Evolutionary conservation across 2,797 vertebrate genomes (phyloP), one percentile per base, ranked within the genome.

Genomic region (Telmatherina bonti): DNA sequence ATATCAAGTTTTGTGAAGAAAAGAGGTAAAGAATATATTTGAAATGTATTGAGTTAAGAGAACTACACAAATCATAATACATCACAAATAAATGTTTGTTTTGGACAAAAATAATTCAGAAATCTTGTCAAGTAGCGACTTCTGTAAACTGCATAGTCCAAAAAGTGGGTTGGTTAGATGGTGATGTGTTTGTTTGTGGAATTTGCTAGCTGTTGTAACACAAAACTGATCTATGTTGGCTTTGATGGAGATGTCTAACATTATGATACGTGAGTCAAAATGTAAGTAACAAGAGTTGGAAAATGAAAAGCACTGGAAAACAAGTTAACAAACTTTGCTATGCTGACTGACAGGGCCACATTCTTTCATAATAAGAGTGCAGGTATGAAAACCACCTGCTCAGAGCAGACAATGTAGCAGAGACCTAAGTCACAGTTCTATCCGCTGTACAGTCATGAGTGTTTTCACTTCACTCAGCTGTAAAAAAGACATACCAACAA

Each of bases 351-450:
- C 63, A 78, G 58, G 85, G 68, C 78, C 83, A 80, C 81, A 81
- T 84, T 86, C 74, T 88, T 70, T 84, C 84, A 82, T 72, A 85
- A 74, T 69, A 70, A 78, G 49, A 78, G 74, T 61, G 85, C 84
- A 86, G 85, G 83, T 90, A 85, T 67, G 67, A 74, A 86, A 87
- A 82, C 87, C 75, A 90, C 86, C 88, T 91, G 91, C 83, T 92
- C 81, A 87, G 90, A 82, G 91, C 89, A 93, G 89, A 92, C 82
- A 89, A 95, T 95, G 95, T 95, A 95, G 94, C 94, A 94, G 89
- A 94, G 81, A 91, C 83, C 81, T 88, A 85, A 92, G 81, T 91
- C 81, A 86, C 78, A 85, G 70, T 85, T 81, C 67, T 82, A 79
- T 77, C 73, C 75, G 83, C 78, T 73, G 72, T 74, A 86, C 70